Base-by-base conservation (phyloP, 2,888 invertebrate genomes). In the Mermis nigrescens region DNA sequence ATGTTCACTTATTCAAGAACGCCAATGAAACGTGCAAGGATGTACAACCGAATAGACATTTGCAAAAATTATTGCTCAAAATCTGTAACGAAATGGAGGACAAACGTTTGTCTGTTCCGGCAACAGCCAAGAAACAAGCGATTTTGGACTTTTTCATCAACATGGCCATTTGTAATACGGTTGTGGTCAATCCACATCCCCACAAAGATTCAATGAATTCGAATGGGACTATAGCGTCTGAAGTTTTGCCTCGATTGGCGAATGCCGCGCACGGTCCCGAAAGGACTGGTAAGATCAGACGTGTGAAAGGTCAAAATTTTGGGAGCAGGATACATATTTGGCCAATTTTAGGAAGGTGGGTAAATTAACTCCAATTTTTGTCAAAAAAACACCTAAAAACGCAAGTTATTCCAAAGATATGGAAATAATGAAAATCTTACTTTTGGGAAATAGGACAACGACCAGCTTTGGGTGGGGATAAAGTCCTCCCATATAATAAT, bases 141-240 rank as follows among this genome's bases (percentile, higher is more conserved):
- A 3, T 29, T 2, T 51, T 57, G 24, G 72, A 73, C 61, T 94
- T 95, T 75, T 82, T 95, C 64, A 74, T 92, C 62, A 81, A 90
- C 28, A 78, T 95, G 74, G 86, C 94, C 22, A 81, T 92, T 62
- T 95, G 95, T 75, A 95, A 95, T 76, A 94, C 94, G 0, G 94
- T 95, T 4, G 86, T 94, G 58, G 92, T 94, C 57, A 85, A 89
- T 64, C 80, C 82, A 56, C 84, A 85, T 72, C 89, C 90, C 4
- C 83, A 83, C 73, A 78, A 79, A 65, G 83, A 82, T 72, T 26
- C 12, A 26, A 58, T 58, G 58, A 57, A 58, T 45, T 29, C 27
- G 12, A 58, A 4, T 15, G 58, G 58, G 12, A 48, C 4, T 12
- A n/a, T 57, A 7, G 51, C 51, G 15, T 12, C 51, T 24, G 51